phyloP scores from a whole-genome alignment of 2,888 invertebrate genomes.

The Drosophila pseudotakahashii region DNA sequence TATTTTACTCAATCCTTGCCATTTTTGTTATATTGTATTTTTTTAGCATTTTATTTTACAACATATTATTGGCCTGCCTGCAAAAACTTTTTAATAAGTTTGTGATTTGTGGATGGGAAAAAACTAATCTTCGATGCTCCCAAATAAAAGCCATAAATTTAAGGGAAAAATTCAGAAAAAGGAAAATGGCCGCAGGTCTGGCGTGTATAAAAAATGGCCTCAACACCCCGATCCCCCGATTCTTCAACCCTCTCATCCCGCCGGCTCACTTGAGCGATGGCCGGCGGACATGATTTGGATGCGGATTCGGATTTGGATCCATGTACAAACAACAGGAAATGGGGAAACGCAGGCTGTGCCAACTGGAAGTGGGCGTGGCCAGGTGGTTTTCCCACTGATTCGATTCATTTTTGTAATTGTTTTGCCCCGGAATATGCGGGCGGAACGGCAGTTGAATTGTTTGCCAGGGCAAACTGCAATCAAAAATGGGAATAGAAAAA shows the following conservation, averaged over 20 bases:
- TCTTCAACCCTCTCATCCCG: neutral
- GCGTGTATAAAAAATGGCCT: conserved; percentile 32
- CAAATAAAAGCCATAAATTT: conserved; percentile 72
- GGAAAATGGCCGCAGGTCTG: conserved; percentile 18
- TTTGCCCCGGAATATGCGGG: conserved; percentile 38
- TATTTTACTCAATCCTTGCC: too few relatives aligned
- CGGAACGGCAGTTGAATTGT: conserved; percentile 58
- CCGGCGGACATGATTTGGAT: conserved; percentile 46
- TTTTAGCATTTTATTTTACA: neutral
- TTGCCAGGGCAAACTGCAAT: conserved; percentile 67
- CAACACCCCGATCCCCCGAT: neutral
- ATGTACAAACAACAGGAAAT: conserved; percentile 40
- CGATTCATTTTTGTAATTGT: conserved; percentile 63
- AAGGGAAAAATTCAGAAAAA: conserved; percentile 7
- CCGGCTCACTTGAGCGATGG: conserved; percentile 40
- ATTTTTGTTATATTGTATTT: too few relatives aligned
- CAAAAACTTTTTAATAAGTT: conserved; percentile 68
- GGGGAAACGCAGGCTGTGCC: conserved; percentile 11
- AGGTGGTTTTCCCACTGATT: conserved; percentile 32
- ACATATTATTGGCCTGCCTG: conserved; percentile 11
- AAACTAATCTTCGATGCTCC: conserved; percentile 68
- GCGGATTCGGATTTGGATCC: conserved; percentile 25
- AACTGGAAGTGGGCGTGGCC: conserved; percentile 9
- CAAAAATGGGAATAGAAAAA: conserved; percentile 52
- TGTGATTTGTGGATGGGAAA: conserved; percentile 45